phyloP scores from a whole-genome alignment of 1,140 invertebrate genomes.

The Caenorhabditis brenneri region DNA sequence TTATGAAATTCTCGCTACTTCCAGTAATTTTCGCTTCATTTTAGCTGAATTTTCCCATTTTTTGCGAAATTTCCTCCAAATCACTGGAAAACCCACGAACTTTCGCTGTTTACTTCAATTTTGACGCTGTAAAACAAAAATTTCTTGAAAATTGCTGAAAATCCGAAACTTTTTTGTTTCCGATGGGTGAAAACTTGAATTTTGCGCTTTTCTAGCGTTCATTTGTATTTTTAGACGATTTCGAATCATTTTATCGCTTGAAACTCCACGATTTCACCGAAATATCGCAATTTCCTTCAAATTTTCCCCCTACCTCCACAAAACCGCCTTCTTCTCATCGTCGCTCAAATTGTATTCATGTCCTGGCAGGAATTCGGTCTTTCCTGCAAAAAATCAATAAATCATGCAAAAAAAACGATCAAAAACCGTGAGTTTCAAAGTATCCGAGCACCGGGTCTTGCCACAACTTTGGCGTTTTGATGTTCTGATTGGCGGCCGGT shows the following conservation, averaged over 20 bases:
- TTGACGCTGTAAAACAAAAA: background rate
- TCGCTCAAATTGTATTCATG: conserved; percentile 70
- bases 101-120: background rate
- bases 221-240: no score
- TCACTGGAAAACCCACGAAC: no score
- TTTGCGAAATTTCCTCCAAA: no score
- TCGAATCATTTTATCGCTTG: no score
- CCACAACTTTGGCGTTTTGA: conserved; percentile 66
- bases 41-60: no score
- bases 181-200: no score
- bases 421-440: conserved; percentile 66
- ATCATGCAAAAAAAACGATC: background rate
- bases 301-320: conserved; percentile 57
- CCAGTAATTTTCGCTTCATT: no score
- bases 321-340: conserved; percentile 69
- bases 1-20: no score
- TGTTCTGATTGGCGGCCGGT: conserved; percentile 69
- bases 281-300: background rate
- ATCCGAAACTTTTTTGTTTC: no score
- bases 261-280: no score
- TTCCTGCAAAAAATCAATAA: conserved; percentile 53
- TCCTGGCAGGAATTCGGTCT: conserved; percentile 68
- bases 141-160: no score
- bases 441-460: conserved; percentile 70
- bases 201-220: no score